Evolutionary conservation across 2,888 invertebrate species (phyloP).

Genomic region (Boloria euphrosyne): DNA sequence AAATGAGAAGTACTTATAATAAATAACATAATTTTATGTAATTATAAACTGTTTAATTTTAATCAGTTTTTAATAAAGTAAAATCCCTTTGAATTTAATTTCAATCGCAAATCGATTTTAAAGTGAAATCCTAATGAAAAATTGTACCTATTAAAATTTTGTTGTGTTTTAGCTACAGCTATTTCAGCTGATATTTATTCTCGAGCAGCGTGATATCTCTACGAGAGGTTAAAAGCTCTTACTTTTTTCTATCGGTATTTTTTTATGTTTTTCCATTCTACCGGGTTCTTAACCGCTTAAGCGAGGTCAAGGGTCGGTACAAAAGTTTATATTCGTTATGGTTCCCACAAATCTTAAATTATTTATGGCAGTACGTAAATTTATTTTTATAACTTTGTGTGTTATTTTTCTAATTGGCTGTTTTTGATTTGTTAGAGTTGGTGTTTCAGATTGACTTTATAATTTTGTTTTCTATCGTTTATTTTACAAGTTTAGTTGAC

Average conservation of each 20-base stretch:
- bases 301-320: constrained; percentile 55
- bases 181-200: constrained; percentile 6
- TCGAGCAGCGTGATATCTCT: constrained; percentile 60
- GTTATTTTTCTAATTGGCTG: constrained; percentile 50
- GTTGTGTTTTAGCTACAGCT: constrained; percentile 5
- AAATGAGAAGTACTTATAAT: no score
- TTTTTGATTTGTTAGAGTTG: constrained; percentile 35
- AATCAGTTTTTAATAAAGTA: no score
- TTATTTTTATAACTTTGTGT: constrained; percentile 49
- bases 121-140: not conserved
- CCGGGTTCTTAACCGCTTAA: constrained; percentile 58
- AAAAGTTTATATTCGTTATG: constrained; percentile 54
- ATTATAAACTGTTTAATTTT: no score
- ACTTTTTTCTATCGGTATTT: constrained; percentile 71
- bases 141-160: constrained; percentile 1
- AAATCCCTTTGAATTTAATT: no score
- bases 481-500: no score
- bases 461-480: no score
- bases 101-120: not conserved
- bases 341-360: constrained; percentile 49
- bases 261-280: constrained; percentile 47
- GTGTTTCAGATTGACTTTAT: constrained; percentile 1
- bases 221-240: constrained; percentile 76
- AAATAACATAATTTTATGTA: no score
- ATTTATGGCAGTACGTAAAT: constrained; percentile 46